Base-by-base conservation (phyloP, 2,888 invertebrate species). In the Steinernema hermaphroditum region DNA sequence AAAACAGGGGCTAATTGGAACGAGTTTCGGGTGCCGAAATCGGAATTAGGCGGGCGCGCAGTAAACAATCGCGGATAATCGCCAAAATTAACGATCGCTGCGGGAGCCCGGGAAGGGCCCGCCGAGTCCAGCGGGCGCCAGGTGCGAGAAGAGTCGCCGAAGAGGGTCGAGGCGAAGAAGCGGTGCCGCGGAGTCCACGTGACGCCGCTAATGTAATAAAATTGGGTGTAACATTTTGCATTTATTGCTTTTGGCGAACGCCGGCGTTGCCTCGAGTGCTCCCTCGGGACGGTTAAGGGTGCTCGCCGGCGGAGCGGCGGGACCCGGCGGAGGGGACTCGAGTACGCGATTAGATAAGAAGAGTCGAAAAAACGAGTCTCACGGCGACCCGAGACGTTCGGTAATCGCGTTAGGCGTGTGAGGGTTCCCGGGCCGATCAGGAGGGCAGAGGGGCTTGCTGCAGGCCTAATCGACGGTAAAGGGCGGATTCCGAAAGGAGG, bases 201-300 rank as follows among this genome's bases (percentile, higher is more conserved):
- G 62, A 62, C 62, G 32, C 32, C 62, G 32, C 29, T 54, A 54
- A 54, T 54, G 54, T 27, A 54, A 62, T 62, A 62, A 62, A 62
- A 62, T 32, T 29, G 62, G 62, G 62, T 62, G 62, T 62, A 62
- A 62, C 62, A 62, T 62, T 62, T 62, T 29, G 32, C 29, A 32
- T 62, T 62, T 62, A 62, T 62, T 62, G 62, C 62, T 32, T 62
- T 62, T 19, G 32, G 54, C 54, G 54, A 2, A 14, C 54, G 16
- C 9, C 16, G 8, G 8, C 43, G 43, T 16, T 16, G 46, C 16
- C n/a, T n/a, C 9, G 62, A 32, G 32, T 16, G 54, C n/a, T n/a
- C 37, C 37, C 37, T 37, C 37, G 37, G 37, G 37, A 37, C 37
- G 37, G 6, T 37, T 37, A 37, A 37, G 37, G 37, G 37, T 37